Conservation (phyloP, 2,888 invertebrate species). For the Chaitophorus viminalis region DNA sequence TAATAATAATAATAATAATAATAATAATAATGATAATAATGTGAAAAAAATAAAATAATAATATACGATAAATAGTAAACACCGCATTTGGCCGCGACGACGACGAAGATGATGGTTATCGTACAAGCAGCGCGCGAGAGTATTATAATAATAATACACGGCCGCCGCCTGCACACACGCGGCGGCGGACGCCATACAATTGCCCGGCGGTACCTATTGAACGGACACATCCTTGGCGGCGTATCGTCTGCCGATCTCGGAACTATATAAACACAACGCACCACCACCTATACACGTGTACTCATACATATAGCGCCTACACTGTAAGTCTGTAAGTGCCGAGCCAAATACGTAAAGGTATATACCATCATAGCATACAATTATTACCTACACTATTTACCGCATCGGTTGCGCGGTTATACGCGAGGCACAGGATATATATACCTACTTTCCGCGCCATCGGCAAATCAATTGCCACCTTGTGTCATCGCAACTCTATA, state of each 20-base stretch:
- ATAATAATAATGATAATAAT: conserved; percentile 3
- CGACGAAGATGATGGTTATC: conserved; percentile 1
- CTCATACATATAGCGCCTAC: not conserved
- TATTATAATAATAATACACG: not conserved
- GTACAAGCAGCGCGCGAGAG: not conserved
- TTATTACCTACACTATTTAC: too few relatives aligned
- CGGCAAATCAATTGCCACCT: conserved; percentile 53
- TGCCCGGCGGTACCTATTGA: conserved; percentile 52
- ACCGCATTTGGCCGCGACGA: not conserved
- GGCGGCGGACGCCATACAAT: conserved; percentile 30
- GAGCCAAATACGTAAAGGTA: not conserved
- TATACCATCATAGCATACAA: too few relatives aligned
- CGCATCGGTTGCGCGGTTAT: not conserved
- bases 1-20: too few relatives aligned
- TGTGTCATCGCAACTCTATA: conserved; percentile 18
- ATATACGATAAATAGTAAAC: conserved; percentile 23
- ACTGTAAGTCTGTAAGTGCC: not conserved
- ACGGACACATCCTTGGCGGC: conserved; percentile 35
- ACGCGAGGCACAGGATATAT: not conserved
- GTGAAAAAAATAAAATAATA: not conserved
- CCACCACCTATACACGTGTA: too few relatives aligned
- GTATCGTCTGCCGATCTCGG: conserved; percentile 50
- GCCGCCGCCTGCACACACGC: not conserved
- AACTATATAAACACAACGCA: too few relatives aligned
- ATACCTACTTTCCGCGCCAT: not conserved